These are phyloP conservation scores for Trididemnum clinides DNA, from an alignment of 23 tunicate species.

Conservation along the genomic window DNA sequence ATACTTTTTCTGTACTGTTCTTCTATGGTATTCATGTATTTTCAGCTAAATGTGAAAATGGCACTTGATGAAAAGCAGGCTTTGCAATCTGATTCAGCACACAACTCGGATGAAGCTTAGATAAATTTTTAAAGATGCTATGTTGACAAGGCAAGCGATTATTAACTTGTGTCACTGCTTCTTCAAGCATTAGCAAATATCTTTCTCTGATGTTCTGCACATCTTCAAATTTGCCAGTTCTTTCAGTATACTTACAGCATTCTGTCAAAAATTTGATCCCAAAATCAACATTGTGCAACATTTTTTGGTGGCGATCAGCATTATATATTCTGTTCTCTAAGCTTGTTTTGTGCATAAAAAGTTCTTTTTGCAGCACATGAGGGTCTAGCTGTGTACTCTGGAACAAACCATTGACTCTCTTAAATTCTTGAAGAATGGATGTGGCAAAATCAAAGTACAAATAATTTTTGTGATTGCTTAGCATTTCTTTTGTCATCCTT, in stretches of 20 bases:
- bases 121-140: slow-evolving; percentile 6
- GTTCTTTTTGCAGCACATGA: neutral
- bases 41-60: neutral
- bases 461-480: slow-evolving; percentile 18
- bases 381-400: slow-evolving; percentile 9
- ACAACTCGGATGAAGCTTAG: neutral
- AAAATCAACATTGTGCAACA: slow-evolving; percentile 5
- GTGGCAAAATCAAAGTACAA: slow-evolving; percentile 36
- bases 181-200: neutral
- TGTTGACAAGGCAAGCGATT: slow-evolving; percentile 15
- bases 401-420: slow-evolving; percentile 11
- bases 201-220: neutral
- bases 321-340: slow-evolving; percentile 10
- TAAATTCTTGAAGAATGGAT: slow-evolving; percentile 42
- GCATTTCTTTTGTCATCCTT: slow-evolving; percentile 35
- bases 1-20: slow-evolving; percentile 19
- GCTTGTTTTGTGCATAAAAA: neutral
- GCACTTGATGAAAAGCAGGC: neutral
- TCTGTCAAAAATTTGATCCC: slow-evolving; percentile 22
- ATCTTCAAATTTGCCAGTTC: neutral
- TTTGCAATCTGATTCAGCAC: neutral
- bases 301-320: neutral
- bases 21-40: neutral
- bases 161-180: slow-evolving; percentile 14
- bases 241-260: neutral